A percentile compares a stretch with the other conserved stretches of the same genome.
phyloP scores from a whole-genome alignment of 2,113 vertebrate genomes.

The Oncorhynchus tshawytscha region DNA sequence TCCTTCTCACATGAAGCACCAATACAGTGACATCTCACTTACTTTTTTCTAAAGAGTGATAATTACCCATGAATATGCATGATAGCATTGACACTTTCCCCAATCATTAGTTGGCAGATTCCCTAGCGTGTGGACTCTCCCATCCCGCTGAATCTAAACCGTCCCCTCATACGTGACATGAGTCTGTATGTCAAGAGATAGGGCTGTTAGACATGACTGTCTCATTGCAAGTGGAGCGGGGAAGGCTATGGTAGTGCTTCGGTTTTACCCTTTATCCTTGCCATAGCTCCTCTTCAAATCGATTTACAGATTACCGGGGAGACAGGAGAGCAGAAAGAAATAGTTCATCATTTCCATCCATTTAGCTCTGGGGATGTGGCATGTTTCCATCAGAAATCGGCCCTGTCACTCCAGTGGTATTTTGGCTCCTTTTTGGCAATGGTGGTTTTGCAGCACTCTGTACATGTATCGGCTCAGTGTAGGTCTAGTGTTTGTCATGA shows the following conservation, averaged over 20 bases:
- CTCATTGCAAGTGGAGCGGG: background rate
- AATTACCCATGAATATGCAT: too few relatives aligned
- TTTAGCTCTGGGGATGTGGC: slow-evolving; percentile 1
- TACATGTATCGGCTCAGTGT: slow-evolving; percentile 42
- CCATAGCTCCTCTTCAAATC: background rate
- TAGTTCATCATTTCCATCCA: slow-evolving; percentile 2
- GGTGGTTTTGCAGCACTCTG: slow-evolving; percentile 19
- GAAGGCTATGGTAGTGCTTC: background rate
- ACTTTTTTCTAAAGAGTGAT: too few relatives aligned
- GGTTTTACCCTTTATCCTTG: slow-evolving; percentile 11
- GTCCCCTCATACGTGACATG: too few relatives aligned
- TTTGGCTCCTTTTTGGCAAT: slow-evolving; percentile 28
- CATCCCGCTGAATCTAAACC: too few relatives aligned
- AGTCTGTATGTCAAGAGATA: background rate
- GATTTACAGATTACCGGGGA: background rate
- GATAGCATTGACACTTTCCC: too few relatives aligned
- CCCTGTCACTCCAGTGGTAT: slow-evolving; percentile 26
- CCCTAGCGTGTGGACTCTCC: background rate
- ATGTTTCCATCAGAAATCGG: slow-evolving; percentile 23
- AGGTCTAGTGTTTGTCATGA: slow-evolving; percentile 69
- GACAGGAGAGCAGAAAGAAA: slow-evolving; percentile 2
- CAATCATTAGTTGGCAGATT: background rate
- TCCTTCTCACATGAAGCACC: too few relatives aligned
- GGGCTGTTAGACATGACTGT: background rate
- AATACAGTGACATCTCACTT: too few relatives aligned